A percentile compares a stretch with the other conserved stretches of the same genome.
Evolutionary conservation across 2,797 vertebrate genomes (phyloP).

Genomic region (Sternarchorhynchus goeldii): DNA sequence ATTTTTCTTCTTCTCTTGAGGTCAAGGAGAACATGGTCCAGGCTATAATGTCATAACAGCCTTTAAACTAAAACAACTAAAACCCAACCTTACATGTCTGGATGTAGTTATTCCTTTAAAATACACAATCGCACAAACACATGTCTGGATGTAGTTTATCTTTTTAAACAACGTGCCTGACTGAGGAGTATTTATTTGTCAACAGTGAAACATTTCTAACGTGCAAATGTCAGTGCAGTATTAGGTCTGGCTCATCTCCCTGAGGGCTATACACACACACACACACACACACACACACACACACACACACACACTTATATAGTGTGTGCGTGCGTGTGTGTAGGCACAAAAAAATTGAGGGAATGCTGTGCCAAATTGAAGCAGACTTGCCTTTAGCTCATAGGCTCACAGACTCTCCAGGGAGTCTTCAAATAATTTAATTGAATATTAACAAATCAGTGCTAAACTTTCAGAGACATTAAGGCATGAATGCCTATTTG

Average conservation of each 20-base stretch:
- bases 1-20: too few species aligned
- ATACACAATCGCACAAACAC: constrained; percentile 20
- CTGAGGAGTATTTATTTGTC: not conserved
- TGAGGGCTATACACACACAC: constrained; percentile 45
- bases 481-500: too few species aligned
- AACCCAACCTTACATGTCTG: constrained; percentile 17
- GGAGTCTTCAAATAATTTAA: constrained; percentile 11
- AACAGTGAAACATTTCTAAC: constrained; percentile 6
- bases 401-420: constrained; percentile 4
- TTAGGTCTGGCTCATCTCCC: constrained; percentile 40
- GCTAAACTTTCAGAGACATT: not conserved
- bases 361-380: constrained; percentile 30
- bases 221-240: constrained; percentile 38
- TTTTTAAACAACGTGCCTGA: constrained; percentile 20
- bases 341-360: constrained; percentile 41
- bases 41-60: constrained; percentile 23
- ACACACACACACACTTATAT: too few species aligned
- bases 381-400: not conserved
- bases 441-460: constrained; percentile 13
- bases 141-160: constrained; percentile 23
- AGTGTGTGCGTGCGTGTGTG: constrained; percentile 33
- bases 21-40: too few species aligned
- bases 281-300: too few species aligned
- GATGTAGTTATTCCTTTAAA: constrained; percentile 33
- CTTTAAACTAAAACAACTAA: constrained; percentile 27